Evolutionary conservation across 2,888 invertebrate species (phyloP), one percentile per base, ranked within the genome.

Genomic region (Acheta domesticus): DNA sequence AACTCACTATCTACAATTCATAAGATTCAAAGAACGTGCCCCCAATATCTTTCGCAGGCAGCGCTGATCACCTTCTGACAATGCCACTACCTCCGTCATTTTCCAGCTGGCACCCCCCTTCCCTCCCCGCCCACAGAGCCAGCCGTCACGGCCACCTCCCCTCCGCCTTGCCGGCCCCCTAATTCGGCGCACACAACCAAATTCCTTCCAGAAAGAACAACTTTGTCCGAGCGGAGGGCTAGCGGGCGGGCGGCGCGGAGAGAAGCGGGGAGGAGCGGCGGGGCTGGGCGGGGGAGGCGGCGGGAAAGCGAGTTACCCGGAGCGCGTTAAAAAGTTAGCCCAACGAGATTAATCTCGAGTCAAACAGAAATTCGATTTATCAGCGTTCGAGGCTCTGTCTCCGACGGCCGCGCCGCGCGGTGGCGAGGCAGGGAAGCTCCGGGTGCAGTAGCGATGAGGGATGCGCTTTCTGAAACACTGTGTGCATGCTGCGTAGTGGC

Each of bases 151-250:
- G 36, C 36, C 5, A 36, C 36, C 36, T 36, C 36, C 36, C 36
- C 36, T 36, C 36, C 36, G 36, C 36, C 36, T n/a, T n/a, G 36
- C 36, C 36, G 8, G 36, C 4, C 62, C 62, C 62, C n/a, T 62
- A 75, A 75, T 20, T 77, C 49, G 14, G 49, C 77, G 77, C 49
- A 50, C 76, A 48, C 49, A 50, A 50, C 77, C 77, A 49, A 48
- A 77, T 78, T 48, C 75, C 36, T 62, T 62, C 62, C 62, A 62
- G 62, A 62, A 19, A 62, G n/a, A 62, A 62, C 62, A 62, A 62
- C 62, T 62, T 62, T 62, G 62, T 19, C 62, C 16, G 62, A 62
- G 62, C n/a, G n/a, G 62, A 19, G 62, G n/a, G 16, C 8, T 8
- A 36, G 62, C 62, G 16, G 62, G 62, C 62, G 14, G 16, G 62